Evolutionary conservation across 2,797 vertebrate genomes (phyloP).

Genomic region (Gymnodraco acuticeps): DNA sequence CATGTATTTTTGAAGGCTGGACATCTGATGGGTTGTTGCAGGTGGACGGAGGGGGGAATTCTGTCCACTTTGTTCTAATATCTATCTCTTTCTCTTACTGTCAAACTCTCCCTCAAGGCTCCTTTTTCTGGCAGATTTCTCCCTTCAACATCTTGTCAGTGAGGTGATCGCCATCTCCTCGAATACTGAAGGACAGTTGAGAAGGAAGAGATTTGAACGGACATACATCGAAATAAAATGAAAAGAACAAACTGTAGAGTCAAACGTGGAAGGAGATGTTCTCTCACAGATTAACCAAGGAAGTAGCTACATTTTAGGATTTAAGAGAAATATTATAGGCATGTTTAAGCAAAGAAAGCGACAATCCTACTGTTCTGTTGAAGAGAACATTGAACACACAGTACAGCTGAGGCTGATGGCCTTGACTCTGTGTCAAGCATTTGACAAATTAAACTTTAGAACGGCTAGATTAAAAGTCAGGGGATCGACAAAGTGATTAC

Average conservation of each 20-base stretch:
- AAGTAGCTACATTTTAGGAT: background rate
- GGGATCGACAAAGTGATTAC: background rate
- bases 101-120: background rate
- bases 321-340: background rate
- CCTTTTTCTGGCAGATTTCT: constrained; percentile 13
- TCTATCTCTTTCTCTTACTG: constrained; percentile 1
- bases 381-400: constrained; percentile 1
- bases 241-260: constrained; percentile 10
- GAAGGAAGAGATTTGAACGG: constrained; percentile 3
- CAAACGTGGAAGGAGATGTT: background rate
- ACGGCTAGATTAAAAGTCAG: background rate
- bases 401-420: background rate
- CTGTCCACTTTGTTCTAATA: constrained; percentile 34
- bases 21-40: constrained; percentile 35
- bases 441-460: background rate
- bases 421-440: background rate
- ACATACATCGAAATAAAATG: constrained; percentile 13
- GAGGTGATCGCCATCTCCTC: background rate
- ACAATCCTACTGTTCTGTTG: background rate
- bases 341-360: background rate
- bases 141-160: constrained; percentile 7
- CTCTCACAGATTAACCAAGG: background rate
- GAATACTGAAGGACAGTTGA: background rate
- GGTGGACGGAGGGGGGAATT: constrained; percentile 29
- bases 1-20: constrained; percentile 45